Base-by-base conservation (phyloP, 2,797 vertebrate genomes). In the Muscicapa striata region DNA sequence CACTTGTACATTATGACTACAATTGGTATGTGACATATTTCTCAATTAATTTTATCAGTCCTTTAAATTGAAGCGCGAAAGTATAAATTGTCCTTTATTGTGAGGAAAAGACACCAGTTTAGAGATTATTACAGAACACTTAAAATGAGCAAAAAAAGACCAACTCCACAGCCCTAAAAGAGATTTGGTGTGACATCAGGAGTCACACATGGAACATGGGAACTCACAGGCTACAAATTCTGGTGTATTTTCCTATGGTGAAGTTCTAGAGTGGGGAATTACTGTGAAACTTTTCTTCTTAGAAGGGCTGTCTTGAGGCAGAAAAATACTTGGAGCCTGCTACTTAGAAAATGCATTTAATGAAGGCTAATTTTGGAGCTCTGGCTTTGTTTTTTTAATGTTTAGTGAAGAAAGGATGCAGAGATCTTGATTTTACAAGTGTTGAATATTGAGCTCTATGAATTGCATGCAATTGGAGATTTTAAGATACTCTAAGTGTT, bases 1-100 rank as follows among this genome's bases (percentile, higher is more conserved):
- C 9, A 15, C 13, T 74, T 89, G 4, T 15, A 12, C 1, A 0
- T 54, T 80, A 29, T 49, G 48, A 38, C 6, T 52, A 3, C 29
- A 55, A 2, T 46, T 64, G 19, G 5, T 86, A 20, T 6, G 29
- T 29, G 18, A 30, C 17, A 24, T 15, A 41, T 1, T 92, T 82
- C 12, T 57, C 13, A 36, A 9, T 5, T 2, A 26, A n/a, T 61
- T 81, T 88, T 52, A 30, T 49, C 22, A 43, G 11, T 62, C 18
- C 17, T 90, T 69, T 62, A 68, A 84, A 58, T 3, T 68, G n/a
- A 64, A 81, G 14, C 13, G 34, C 5, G 48, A 26, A 83, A 87
- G 27, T 41, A 20, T 10, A 40, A n/a, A 8, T 45, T 62, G 2
- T 27, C 32, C 34, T 23, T 78, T 59, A 21, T 8, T 45, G 6